phyloP scores from a whole-genome alignment of 2,888 invertebrate species.

The Eupithecia exiguata region DNA sequence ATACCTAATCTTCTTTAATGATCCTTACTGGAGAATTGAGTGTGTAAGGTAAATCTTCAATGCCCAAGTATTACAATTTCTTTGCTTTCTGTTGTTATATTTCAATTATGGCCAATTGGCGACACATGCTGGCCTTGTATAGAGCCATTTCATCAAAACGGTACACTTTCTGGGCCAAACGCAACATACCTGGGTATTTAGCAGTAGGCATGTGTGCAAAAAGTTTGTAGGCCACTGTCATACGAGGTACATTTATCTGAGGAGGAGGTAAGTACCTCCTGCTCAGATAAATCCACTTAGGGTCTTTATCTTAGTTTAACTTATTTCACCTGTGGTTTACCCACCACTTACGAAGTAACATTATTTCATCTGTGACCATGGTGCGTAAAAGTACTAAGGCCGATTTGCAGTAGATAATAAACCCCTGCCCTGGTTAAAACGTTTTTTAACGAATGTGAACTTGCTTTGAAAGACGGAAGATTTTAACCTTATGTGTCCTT shows the following conservation, averaged over 20 bases:
- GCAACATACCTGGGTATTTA: conserved; percentile 1
- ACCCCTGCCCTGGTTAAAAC: neutral
- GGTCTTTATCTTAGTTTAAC: neutral
- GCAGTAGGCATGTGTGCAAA: neutral
- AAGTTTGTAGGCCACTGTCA: conserved; percentile 3
- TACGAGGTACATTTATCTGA: neutral
- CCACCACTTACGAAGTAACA: neutral
- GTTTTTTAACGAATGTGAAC: neutral
- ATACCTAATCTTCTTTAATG: neutral
- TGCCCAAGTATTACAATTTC: neutral
- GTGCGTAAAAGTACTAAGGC: neutral
- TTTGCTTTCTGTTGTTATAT: neutral
- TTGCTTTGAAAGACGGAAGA: neutral
- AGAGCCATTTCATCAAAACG: conserved; percentile 7
- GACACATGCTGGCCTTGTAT: neutral
- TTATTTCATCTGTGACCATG: too few species aligned
- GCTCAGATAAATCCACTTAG: too few species aligned
- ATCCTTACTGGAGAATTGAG: neutral
- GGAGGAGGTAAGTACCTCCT: too few species aligned
- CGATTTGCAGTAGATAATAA: neutral
- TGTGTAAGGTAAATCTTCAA: neutral
- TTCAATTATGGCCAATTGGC: conserved; percentile 6
- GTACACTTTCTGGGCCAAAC: conserved; percentile 9
- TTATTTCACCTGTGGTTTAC: too few species aligned
- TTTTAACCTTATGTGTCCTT: neutral